phyloP scores from a whole-genome alignment of 2,797 vertebrate species.

The Adelosebastes latens region DNA sequence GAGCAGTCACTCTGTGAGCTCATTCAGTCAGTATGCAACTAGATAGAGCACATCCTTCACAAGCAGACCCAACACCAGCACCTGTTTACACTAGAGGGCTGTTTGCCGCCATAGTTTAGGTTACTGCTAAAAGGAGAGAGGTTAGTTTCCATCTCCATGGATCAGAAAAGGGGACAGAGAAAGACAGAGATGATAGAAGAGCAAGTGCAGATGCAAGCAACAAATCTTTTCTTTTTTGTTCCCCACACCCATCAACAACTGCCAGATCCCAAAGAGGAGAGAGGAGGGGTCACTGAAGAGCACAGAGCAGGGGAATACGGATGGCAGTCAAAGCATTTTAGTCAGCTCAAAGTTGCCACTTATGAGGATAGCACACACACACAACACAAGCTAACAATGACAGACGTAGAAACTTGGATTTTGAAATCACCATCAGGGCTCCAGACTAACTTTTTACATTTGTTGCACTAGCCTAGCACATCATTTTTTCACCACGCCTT shows the following conservation, averaged over 20 bases:
- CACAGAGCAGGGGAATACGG: constrained; percentile 24
- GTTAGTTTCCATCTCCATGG: constrained; percentile 42
- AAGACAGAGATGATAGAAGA: constrained; percentile 27
- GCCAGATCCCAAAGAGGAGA: not conserved
- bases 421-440: not conserved
- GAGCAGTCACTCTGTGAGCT: constrained; percentile 34
- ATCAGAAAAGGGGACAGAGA: not conserved
- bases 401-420: not conserved
- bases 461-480: too few relatives aligned
- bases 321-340: constrained; percentile 41
- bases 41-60: constrained; percentile 33
- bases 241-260: not conserved
- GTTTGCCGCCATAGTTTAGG: constrained; percentile 37
- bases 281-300: constrained; percentile 16
- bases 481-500: too few relatives aligned
- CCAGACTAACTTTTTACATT: too few relatives aligned
- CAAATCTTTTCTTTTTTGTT: not conserved
- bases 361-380: not conserved
- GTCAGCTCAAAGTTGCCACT: constrained; percentile 34
- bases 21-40: constrained; percentile 43
- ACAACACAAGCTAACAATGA: not conserved
- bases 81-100: constrained; percentile 64
- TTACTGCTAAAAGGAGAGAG: constrained; percentile 24
- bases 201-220: constrained; percentile 24
- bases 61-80: constrained; percentile 15